phyloP scores from a whole-genome alignment of 2,888 invertebrate genomes.

The Augiades crinisus region DNA sequence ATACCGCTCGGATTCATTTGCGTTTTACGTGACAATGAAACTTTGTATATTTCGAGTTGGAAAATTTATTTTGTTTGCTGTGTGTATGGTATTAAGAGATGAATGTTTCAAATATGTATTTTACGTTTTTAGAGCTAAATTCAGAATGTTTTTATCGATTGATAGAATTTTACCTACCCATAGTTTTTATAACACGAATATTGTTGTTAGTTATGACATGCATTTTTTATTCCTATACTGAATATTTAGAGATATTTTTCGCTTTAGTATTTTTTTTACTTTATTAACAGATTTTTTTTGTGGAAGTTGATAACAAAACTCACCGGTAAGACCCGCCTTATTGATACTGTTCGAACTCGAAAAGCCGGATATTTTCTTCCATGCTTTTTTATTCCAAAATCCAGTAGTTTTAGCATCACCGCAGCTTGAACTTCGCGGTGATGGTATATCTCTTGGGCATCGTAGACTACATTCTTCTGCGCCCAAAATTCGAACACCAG shows the following conservation, averaged over 20 bases:
- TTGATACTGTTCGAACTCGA: slow-evolving; percentile 86
- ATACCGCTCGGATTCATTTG: slow-evolving; percentile 63
- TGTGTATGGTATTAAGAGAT: slow-evolving; percentile 48
- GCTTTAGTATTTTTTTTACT: background rate
- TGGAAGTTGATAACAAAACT: slow-evolving; percentile 52
- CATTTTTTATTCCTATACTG: background rate
- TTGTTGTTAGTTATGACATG: slow-evolving; percentile 17
- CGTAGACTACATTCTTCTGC: slow-evolving; percentile 68
- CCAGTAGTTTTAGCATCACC: slow-evolving; percentile 76
- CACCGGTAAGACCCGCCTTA: slow-evolving; percentile 84
- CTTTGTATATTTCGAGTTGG: slow-evolving; percentile 48
- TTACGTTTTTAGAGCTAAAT: slow-evolving; percentile 52
- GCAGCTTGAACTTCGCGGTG: slow-evolving; percentile 73
- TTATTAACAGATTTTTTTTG: background rate
- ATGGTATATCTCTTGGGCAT: slow-evolving; percentile 61
- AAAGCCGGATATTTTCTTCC: slow-evolving; percentile 89
- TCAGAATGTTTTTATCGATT: slow-evolving; percentile 43
- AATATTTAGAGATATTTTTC: background rate
- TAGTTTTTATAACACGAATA: background rate
- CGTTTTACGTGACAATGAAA: slow-evolving; percentile 59
- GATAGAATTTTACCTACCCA: background rate
- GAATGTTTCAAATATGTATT: slow-evolving; percentile 40
- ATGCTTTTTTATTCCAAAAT: slow-evolving; percentile 89
- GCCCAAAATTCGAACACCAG: slow-evolving; percentile 72
- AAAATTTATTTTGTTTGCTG: slow-evolving; percentile 42